Evolutionary conservation across 2,113 vertebrate genomes (phyloP).

Genomic region (Thunnus maccoyii): DNA sequence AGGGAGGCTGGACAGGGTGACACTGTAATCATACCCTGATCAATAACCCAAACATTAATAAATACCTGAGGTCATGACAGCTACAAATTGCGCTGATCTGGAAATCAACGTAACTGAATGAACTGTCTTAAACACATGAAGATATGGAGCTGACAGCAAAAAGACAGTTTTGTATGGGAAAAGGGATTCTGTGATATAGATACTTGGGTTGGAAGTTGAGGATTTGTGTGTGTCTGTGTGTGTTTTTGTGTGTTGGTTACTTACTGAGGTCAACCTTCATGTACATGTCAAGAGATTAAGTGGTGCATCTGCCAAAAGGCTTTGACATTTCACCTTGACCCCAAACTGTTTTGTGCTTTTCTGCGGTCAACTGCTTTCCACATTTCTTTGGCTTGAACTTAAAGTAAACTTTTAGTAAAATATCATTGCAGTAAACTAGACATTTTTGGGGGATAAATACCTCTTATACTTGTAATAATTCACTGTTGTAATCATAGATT

Average conservation of each 20-base stretch:
- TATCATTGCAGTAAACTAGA: too few species aligned
- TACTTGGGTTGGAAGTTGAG: too few species aligned
- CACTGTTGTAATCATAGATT: neutral
- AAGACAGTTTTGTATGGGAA: too few species aligned
- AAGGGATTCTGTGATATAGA: too few species aligned
- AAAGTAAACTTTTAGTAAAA: too few species aligned
- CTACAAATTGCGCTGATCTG: constrained; percentile 4
- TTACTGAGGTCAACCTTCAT: neutral
- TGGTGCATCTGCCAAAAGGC: neutral
- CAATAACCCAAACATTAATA: neutral
- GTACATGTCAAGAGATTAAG: constrained; percentile 2
- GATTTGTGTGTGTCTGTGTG: neutral
- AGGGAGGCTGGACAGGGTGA: neutral
- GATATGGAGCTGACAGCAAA: neutral
- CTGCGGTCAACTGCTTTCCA: neutral
- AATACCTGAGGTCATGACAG: neutral
- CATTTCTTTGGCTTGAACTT: neutral
- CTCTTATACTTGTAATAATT: neutral
- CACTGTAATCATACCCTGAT: constrained; percentile 1
- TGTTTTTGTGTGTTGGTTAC: neutral
- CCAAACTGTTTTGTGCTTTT: neutral
- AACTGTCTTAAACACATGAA: neutral
- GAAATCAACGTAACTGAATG: neutral
- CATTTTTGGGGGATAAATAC: neutral
- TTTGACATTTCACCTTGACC: constrained; percentile 8